phyloP scores from a whole-genome alignment of 2,888 invertebrate genomes.

The Drosophila maculinotata region DNA sequence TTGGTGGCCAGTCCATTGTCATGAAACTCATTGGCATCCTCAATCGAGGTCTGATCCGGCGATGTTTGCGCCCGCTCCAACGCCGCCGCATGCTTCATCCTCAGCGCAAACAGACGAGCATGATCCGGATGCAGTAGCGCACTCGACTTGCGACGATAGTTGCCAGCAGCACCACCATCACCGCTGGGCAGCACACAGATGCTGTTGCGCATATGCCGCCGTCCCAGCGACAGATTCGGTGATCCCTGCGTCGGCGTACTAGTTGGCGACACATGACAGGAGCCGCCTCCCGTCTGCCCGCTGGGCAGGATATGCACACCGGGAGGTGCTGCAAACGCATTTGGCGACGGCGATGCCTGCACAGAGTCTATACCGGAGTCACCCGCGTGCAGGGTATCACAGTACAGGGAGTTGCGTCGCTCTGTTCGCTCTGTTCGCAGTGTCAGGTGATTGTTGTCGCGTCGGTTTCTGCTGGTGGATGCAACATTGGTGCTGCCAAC shows the following conservation, averaged over 20 bases:
- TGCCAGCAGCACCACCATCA: too few relatives aligned
- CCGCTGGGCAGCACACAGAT: constrained; percentile 69
- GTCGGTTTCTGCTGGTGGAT: constrained; percentile 39
- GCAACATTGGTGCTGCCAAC: constrained; percentile 66
- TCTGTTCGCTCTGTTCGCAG: constrained; percentile 73
- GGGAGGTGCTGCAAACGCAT: constrained; percentile 84
- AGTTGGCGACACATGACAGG: constrained; percentile 83
- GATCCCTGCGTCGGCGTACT: constrained; percentile 84
- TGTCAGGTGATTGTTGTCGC: constrained; percentile 68
- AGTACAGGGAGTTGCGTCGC: constrained; percentile 84
- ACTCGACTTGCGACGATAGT: constrained; percentile 86
- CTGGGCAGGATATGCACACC: constrained; percentile 70
- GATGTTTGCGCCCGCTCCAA: constrained; percentile 82
- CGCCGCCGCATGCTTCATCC: constrained; percentile 84
- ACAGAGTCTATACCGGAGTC: constrained; percentile 91
- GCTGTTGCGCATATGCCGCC: constrained; percentile 74
- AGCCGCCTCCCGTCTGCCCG: constrained; percentile 76
- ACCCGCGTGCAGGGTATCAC: constrained; percentile 86
- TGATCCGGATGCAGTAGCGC: constrained; percentile 89
- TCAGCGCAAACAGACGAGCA: constrained; percentile 87
- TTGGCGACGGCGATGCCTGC: constrained; percentile 88
- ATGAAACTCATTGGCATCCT: constrained; percentile 85
- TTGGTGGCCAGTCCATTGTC: constrained; percentile 83
- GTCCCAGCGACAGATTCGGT: constrained; percentile 83
- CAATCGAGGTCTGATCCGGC: constrained; percentile 84